Evolutionary conservation across 2,797 vertebrate species (phyloP).

Genomic region (Allobates femoralis): DNA sequence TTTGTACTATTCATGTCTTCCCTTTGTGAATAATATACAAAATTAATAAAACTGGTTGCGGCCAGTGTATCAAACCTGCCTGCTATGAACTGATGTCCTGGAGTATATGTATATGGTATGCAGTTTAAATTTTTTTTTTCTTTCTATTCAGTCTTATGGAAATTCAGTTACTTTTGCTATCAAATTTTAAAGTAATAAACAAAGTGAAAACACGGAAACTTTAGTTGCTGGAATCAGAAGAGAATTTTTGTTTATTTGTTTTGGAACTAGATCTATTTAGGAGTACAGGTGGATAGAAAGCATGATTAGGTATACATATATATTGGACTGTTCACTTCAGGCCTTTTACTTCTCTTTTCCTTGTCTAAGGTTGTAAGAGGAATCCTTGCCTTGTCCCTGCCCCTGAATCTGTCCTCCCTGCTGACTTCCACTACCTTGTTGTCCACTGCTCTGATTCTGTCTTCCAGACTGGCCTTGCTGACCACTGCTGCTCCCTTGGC

Average conservation of each 20-base stretch:
- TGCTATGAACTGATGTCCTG: too few species aligned
- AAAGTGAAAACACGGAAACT: not conserved
- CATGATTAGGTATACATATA: not conserved
- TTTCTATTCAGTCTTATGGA: not conserved
- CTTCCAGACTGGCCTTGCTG: not conserved
- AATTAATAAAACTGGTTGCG: too few species aligned
- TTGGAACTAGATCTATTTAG: slow-evolving; percentile 5
- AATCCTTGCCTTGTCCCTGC: not conserved
- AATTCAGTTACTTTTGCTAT: not conserved
- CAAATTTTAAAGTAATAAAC: not conserved
- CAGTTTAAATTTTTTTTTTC: too few species aligned
- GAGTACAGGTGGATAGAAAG: not conserved
- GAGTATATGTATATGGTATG: too few species aligned
- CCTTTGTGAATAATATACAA: too few species aligned
- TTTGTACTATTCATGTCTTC: too few species aligned
- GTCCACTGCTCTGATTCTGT: not conserved
- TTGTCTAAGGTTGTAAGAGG: slow-evolving; percentile 24
- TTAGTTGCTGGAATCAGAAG: not conserved
- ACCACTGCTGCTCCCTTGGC: not conserved
- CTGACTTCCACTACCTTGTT: not conserved
- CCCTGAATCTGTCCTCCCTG: not conserved
- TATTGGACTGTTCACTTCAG: not conserved
- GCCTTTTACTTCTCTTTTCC: slow-evolving; percentile 40
- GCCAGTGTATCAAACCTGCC: too few species aligned
- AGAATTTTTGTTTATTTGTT: slow-evolving; percentile 40